Percentiles rank a stretch among this genome's conserved stretches.
phyloP scores from a whole-genome alignment of 2,888 invertebrate species.

The Leptopilina myrica region DNA sequence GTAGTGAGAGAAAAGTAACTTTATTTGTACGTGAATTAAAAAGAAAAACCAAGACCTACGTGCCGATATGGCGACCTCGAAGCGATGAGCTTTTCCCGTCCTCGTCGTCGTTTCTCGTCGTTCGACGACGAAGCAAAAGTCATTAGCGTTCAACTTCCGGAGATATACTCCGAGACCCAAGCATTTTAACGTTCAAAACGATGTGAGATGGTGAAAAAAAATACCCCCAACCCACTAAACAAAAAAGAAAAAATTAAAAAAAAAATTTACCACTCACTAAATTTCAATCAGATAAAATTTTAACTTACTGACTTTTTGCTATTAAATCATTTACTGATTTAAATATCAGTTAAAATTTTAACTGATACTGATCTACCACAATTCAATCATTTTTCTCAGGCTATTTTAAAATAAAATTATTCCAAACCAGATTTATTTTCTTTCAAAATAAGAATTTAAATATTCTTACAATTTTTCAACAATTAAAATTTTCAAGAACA shows the following conservation, averaged over 20 bases:
- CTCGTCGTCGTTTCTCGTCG: neutral
- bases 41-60: constrained; percentile 25
- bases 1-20: constrained; percentile 1
- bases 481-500: too few relatives aligned
- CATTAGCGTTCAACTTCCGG: constrained; percentile 21
- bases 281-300: too few relatives aligned
- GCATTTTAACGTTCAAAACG: constrained; percentile 8
- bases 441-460: too few relatives aligned
- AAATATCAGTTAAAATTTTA: too few relatives aligned
- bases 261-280: too few relatives aligned
- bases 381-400: too few relatives aligned
- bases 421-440: too few relatives aligned
- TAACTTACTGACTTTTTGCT: too few relatives aligned
- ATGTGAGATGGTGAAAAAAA: neutral
- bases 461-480: too few relatives aligned
- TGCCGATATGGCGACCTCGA: constrained; percentile 27
- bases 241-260: neutral
- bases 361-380: too few relatives aligned
- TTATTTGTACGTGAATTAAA: constrained; percentile 33
- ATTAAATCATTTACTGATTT: too few relatives aligned
- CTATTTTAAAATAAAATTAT: too few relatives aligned
- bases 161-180: constrained; percentile 5
- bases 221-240: neutral
- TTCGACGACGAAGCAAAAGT: neutral
- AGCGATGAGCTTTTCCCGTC: constrained; percentile 29